Percentiles rank a stretch among this genome's conserved stretches.
phyloP scores from a whole-genome alignment of 2,797 vertebrate species.

The Clamator glandarius region DNA sequence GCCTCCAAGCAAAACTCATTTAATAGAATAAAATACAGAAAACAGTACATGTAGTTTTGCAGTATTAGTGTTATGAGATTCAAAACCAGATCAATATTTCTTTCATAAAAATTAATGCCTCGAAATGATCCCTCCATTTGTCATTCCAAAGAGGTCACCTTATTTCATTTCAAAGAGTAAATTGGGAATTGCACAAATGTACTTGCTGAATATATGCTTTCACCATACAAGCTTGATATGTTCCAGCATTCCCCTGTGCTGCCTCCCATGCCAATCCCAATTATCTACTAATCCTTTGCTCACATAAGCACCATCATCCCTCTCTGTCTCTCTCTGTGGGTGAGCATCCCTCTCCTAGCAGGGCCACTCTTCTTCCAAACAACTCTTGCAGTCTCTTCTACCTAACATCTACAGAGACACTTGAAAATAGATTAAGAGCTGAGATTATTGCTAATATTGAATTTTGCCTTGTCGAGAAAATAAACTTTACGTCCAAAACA shows the following conservation, averaged over 20 bases:
- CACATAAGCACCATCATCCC: background rate
- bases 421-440: background rate
- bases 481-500: background rate
- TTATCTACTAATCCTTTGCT: background rate
- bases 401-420: background rate
- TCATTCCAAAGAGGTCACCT: conserved; percentile 58
- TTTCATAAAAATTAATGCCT: conserved; percentile 59
- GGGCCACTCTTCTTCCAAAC: background rate
- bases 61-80: conserved; percentile 11
- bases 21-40: conserved; percentile 20
- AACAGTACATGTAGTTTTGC: background rate
- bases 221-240: fast-evolving
- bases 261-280: background rate
- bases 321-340: background rate
- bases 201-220: background rate
- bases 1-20: conserved; percentile 43
- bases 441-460: background rate
- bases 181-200: background rate
- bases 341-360: background rate
- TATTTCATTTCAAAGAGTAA: background rate
- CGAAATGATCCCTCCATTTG: conserved; percentile 42
- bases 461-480: background rate
- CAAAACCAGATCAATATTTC: conserved; percentile 60
- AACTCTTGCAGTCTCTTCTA: background rate
- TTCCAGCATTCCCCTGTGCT: background rate